These are phyloP conservation scores for Eurystomus gularis DNA, from an alignment of 2,113 vertebrate genomes.

Conservation along the genomic window DNA sequence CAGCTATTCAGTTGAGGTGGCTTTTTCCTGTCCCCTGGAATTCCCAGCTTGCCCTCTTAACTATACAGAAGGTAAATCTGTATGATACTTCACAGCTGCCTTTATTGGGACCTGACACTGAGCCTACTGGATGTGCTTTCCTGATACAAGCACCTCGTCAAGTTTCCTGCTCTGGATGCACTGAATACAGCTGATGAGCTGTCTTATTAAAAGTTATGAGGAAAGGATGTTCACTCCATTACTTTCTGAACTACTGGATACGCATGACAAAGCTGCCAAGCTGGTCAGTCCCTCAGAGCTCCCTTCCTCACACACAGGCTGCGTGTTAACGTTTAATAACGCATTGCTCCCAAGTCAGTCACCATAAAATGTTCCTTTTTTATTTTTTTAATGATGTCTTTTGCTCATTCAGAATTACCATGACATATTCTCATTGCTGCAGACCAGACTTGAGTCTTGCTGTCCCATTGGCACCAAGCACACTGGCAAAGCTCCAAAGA, in stretches of 20 bases:
- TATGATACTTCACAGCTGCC: constrained; percentile 43
- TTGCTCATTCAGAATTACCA: background rate
- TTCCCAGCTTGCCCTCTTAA: constrained; percentile 50
- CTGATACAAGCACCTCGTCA: constrained; percentile 44
- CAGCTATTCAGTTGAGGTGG: constrained; percentile 56
- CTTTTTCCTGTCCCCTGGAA: constrained; percentile 47
- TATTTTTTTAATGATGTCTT: background rate
- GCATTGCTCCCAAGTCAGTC: background rate
- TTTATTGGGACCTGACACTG: constrained; percentile 48
- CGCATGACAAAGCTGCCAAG: background rate
- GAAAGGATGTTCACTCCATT: constrained; percentile 40
- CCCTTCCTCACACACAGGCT: background rate
- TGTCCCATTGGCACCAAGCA: background rate
- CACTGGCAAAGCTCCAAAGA: background rate
- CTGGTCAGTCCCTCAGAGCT: background rate
- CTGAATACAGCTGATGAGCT: constrained; percentile 11
- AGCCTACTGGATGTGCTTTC: constrained; percentile 30
- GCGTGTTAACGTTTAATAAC: background rate
- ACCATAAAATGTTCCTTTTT: background rate
- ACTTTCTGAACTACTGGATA: constrained; percentile 41
- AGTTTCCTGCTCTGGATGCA: constrained; percentile 31
- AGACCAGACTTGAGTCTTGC: background rate
- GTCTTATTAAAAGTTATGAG: constrained; percentile 61
- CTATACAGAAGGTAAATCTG: constrained; percentile 55
- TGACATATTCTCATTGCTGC: background rate